Evolutionary conservation across 2,797 vertebrate species (phyloP), one percentile per base, ranked within the genome.

Genomic region (Lepus townsendii): DNA sequence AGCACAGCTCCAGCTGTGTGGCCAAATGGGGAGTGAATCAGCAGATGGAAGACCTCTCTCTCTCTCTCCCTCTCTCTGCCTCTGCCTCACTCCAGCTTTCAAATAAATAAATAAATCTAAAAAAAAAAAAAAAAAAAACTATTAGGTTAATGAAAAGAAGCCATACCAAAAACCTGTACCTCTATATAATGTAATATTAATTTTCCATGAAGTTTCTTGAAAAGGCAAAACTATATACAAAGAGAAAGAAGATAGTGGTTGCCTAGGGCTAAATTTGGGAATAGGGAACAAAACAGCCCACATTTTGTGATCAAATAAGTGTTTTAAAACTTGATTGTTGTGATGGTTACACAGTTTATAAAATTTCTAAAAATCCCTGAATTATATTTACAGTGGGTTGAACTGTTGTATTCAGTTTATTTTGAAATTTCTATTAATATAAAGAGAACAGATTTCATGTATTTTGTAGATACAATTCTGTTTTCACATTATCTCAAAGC

Each of bases 401-500:
- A 94, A 76, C 27, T 82, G 4, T 35, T 47, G 79, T 27, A 26
- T 90, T 89, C 93, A 32, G 54, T 17, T 57, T 17, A 57, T 57
- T 57, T 57, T 57, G 3, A 57, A 20, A 57, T 57, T 57, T 57
- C 6, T 57, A 57, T 57, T 57, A 57, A 57, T 57, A 57, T 57
- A 16, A 57, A 57, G 14, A 57, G 19, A 57, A 57, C 5, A 16
- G 54, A 57, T 20, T 16, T 57, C 19, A 16, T 20, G 14, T 57
- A 57, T 57, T 57, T 57, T 20, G 19, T 57, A 57, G 54, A 19
- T 19, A 57, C 54, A 57, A 57, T 77, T 75, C 91, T 88, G 47
- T 69, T 96, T 73, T 93, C 88, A 95, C 42, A 84, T 92, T 96
- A 96, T 77, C 88, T 95, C 73, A 97, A 89, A 52, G n/a, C 71